These are phyloP conservation scores for Copidosoma floridanum DNA, from an alignment of 1,140 invertebrate species.

Conservation along the genomic window DNA sequence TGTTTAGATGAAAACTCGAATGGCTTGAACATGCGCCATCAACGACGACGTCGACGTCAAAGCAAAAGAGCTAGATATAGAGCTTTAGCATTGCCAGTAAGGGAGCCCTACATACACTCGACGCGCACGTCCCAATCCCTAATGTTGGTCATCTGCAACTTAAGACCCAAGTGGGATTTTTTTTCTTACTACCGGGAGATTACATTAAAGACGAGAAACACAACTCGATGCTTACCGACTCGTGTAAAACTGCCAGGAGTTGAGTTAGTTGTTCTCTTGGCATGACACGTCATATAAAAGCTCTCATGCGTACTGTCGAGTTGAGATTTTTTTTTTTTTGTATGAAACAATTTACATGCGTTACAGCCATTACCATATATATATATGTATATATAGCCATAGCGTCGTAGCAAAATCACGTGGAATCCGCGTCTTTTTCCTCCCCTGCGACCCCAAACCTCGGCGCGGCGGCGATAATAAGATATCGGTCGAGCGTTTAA, in stretches of 20 bases:
- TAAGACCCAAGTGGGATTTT: no score
- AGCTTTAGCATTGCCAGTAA: slow-evolving; percentile 26
- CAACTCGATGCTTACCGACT: no score
- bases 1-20: slow-evolving; percentile 1
- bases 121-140: neutral
- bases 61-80: neutral
- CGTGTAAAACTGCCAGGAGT: neutral
- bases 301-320: no score
- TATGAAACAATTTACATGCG: no score
- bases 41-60: no score
- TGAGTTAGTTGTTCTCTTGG: no score
- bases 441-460: neutral
- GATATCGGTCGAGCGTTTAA: slow-evolving; percentile 22
- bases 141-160: neutral
- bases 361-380: no score
- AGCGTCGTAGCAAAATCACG: no score
- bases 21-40: neutral
- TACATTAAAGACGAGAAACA: neutral
- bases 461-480: slow-evolving; percentile 8
- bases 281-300: no score
- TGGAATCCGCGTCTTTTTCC: no score
- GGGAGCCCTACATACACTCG: slow-evolving; percentile 8
- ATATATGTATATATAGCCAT: no score
- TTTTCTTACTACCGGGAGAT: neutral
- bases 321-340: no score